Conservation (phyloP, 2,888 invertebrate species). For the Drosophila quasianomalipes region DNA sequence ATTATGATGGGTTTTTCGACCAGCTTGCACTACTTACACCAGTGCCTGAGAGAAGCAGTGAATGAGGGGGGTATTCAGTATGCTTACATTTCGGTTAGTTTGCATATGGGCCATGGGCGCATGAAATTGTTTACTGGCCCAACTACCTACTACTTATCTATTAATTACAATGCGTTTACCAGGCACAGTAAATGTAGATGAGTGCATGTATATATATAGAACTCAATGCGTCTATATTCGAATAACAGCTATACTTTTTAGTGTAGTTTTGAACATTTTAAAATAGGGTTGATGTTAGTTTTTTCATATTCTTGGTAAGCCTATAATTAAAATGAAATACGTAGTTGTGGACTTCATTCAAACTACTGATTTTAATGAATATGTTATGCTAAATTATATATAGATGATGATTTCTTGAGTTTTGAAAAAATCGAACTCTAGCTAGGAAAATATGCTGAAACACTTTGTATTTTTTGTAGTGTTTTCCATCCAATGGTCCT, state of each 20-base stretch:
- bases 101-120: conserved; percentile 17
- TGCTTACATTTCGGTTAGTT: conserved; percentile 13
- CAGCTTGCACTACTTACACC: conserved; percentile 20
- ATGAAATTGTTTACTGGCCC: conserved; percentile 44
- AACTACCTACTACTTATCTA: conserved; percentile 7
- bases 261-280: background rate
- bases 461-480: background rate
- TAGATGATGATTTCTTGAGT: background rate
- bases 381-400: background rate
- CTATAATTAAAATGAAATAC: background rate
- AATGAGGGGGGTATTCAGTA: conserved; percentile 15
- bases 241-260: background rate
- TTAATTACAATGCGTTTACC: conserved; percentile 28
- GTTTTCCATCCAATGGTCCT: background rate
- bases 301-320: background rate
- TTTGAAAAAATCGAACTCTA: background rate
- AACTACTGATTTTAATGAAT: background rate
- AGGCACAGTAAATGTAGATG: conserved; percentile 8
- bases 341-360: background rate
- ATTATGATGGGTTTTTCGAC: conserved; percentile 48
- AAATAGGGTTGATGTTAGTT: background rate
- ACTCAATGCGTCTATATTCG: conserved; percentile 9
- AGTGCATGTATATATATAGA: background rate
- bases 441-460: background rate
- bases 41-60: background rate